Conservation (phyloP, 37 sponge, comb jelly and placozoan species). For the Amphimedon queenslandica region DNA sequence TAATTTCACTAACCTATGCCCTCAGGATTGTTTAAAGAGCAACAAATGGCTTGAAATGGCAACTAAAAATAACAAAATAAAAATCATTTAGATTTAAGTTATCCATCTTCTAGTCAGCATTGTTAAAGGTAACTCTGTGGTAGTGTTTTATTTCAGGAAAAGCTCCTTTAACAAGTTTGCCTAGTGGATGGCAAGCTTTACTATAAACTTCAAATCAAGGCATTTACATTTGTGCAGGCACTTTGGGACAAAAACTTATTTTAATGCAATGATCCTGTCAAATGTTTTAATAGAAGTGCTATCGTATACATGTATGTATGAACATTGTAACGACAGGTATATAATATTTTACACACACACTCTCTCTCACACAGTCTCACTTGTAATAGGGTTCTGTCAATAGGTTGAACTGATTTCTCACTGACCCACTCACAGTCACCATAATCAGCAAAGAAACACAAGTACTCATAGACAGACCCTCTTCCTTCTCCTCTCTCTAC, state of each 20-base stretch:
- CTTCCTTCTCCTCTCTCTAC: too few relatives aligned
- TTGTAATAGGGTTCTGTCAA: slow-evolving; percentile 10
- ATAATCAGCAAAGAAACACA: slow-evolving; percentile 63
- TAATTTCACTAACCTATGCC: background rate
- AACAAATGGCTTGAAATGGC: slow-evolving; percentile 43
- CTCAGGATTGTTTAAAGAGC: slow-evolving; percentile 4
- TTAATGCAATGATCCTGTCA: too few relatives aligned
- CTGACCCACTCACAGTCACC: slow-evolving; percentile 71
- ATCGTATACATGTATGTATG: too few relatives aligned
- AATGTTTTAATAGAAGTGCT: too few relatives aligned
- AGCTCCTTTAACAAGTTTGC: too few relatives aligned
- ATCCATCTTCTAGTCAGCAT: background rate
- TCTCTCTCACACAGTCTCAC: background rate
- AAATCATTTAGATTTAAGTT: background rate
- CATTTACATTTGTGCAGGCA: too few relatives aligned
- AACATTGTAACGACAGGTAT: background rate
- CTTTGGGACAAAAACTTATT: too few relatives aligned
- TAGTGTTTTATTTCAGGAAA: too few relatives aligned
- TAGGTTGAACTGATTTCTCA: slow-evolving; percentile 8
- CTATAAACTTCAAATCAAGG: background rate
- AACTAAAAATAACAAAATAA: slow-evolving; percentile 19
- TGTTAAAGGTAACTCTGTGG: too few relatives aligned
- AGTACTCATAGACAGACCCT: too few relatives aligned
- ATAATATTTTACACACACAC: background rate
- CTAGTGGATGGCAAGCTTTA: too few relatives aligned